phyloP scores from a whole-genome alignment of 1,140 invertebrate genomes.

The Cydia amplana region DNA sequence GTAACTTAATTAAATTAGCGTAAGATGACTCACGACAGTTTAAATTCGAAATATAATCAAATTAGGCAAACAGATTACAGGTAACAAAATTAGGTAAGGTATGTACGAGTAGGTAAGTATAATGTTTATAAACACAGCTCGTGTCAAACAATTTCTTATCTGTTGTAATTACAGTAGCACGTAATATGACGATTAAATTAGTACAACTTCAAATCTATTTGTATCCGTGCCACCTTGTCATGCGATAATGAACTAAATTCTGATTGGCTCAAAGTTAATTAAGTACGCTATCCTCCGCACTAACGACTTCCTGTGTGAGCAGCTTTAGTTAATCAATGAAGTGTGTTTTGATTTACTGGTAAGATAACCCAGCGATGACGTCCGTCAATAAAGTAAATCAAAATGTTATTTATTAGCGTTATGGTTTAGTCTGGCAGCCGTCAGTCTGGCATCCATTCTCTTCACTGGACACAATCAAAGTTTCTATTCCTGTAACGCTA shows the following conservation, averaged over 20 bases:
- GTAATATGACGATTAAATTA: neutral
- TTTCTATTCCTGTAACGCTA: neutral
- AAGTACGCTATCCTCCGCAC: neutral
- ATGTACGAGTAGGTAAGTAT: too few species aligned
- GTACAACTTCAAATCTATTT: neutral
- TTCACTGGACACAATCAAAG: neutral
- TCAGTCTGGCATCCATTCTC: conserved; percentile 25
- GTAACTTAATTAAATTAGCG: too few species aligned
- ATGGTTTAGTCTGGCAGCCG: conserved; percentile 30
- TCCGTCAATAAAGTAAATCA: conserved; percentile 29
- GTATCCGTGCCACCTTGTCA: neutral
- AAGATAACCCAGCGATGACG: conserved; percentile 17
- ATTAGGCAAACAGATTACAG: too few species aligned
- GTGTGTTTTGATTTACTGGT: conserved; percentile 20
- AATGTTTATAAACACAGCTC: too few species aligned
- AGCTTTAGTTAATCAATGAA: neutral
- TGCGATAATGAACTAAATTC: neutral
- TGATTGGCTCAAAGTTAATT: conserved; percentile 6
- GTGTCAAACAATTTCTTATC: too few species aligned
- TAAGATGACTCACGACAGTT: too few species aligned
- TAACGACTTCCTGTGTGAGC: conserved; percentile 22
- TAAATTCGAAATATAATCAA: too few species aligned
- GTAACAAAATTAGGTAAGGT: too few species aligned
- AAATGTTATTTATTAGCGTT: conserved; percentile 22
- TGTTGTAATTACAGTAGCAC: too few species aligned